Percentiles rank a stretch among this genome's conserved stretches.
These are phyloP conservation scores for Phenacoccus solenopsis DNA, from an alignment of 1,140 invertebrate species.

Conservation along the genomic window DNA sequence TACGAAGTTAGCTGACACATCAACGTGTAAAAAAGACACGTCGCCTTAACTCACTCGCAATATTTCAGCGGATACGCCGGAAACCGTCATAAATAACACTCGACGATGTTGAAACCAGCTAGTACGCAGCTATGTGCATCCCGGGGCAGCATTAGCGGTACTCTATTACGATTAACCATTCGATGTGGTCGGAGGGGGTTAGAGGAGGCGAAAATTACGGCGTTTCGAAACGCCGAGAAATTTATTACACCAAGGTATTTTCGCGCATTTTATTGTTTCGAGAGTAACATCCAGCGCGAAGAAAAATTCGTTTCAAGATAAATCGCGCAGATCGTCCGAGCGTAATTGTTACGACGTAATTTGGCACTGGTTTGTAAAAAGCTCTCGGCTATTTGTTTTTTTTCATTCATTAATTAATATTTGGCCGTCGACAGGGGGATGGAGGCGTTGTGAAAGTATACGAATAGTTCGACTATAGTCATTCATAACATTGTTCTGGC, in stretches of 20 bases:
- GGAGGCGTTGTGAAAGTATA: not conserved
- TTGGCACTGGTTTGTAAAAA: not conserved
- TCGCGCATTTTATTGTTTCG: not conserved
- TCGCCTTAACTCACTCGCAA: too few species aligned
- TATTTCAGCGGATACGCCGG: too few species aligned
- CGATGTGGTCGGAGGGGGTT: too few species aligned
- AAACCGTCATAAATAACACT: too few species aligned
- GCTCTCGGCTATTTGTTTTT: not conserved
- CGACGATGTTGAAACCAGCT: too few species aligned
- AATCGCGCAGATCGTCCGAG: not conserved
- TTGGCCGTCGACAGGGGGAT: not conserved
- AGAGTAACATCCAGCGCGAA: too few species aligned
- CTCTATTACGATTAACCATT: too few species aligned
- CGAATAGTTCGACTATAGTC: not conserved
- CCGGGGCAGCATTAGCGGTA: too few species aligned
- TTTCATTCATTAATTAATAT: not conserved
- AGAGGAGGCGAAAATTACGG: too few species aligned
- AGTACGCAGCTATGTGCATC: too few species aligned
- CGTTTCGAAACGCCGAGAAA: not conserved
- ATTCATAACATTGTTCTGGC: not conserved
- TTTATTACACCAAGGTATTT: not conserved
- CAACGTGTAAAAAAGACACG: too few species aligned
- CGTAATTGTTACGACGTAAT: conserved; percentile 1
- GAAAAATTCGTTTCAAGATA: not conserved
- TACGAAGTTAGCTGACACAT: too few species aligned